Evolutionary conservation across 2,797 vertebrate species (phyloP).

Genomic region (Crenichthys baileyi): DNA sequence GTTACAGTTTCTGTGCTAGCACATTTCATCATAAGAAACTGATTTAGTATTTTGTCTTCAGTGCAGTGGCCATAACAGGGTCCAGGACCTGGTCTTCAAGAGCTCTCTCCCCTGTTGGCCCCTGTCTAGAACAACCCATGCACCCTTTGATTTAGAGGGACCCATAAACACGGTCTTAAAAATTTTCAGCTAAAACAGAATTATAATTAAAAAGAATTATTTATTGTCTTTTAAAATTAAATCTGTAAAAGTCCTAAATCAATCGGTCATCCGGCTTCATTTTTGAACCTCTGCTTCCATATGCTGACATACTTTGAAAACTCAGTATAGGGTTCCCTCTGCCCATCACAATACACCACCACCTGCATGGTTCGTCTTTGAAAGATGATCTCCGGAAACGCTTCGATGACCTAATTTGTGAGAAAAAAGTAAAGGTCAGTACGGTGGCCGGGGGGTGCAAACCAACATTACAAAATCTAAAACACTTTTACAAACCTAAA

Average conservation of each 20-base stretch:
- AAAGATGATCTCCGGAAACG: conserved; percentile 63
- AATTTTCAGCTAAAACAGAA: background rate
- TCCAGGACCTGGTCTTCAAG: too few relatives aligned
- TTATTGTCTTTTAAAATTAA: background rate
- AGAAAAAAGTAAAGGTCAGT: conserved; percentile 37
- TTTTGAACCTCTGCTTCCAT: conserved; percentile 53
- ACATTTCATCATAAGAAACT: too few relatives aligned
- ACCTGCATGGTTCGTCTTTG: conserved; percentile 66
- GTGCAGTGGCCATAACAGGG: too few relatives aligned
- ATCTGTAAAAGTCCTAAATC: background rate
- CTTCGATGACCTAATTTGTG: conserved; percentile 54
- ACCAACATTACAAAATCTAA: too few relatives aligned
- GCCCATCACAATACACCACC: conserved; percentile 46
- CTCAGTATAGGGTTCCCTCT: conserved; percentile 57
- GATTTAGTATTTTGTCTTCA: too few relatives aligned
- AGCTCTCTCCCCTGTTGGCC: too few relatives aligned
- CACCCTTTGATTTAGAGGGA: too few relatives aligned
- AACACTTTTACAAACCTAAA: too few relatives aligned
- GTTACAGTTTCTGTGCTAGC: too few relatives aligned
- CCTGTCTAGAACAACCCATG: too few relatives aligned
- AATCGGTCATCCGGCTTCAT: background rate
- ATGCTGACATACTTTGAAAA: conserved; percentile 52
- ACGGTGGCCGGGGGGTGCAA: too few relatives aligned
- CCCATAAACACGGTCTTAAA: background rate
- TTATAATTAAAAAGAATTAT: background rate